phyloP scores from a whole-genome alignment of 2,113 vertebrate species.

The Geococcyx californianus region DNA sequence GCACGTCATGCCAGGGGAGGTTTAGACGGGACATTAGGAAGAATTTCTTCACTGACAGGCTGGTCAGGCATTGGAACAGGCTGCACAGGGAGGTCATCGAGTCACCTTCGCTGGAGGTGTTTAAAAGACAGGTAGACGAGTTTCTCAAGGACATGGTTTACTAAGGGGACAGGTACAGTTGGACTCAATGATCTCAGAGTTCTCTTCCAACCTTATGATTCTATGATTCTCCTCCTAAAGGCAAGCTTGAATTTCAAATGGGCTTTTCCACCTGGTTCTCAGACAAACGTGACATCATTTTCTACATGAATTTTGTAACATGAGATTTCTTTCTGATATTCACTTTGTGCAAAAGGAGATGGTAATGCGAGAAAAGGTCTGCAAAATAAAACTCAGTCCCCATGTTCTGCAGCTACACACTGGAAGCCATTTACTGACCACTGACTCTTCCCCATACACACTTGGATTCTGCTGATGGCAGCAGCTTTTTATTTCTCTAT shows the following conservation, averaged over 20 bases:
- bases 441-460: neutral
- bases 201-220: too few species aligned
- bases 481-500: neutral
- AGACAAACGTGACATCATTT: neutral
- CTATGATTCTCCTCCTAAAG: neutral
- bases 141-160: too few species aligned
- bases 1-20: too few species aligned
- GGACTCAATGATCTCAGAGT: too few species aligned
- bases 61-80: too few species aligned
- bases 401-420: fast-evolving
- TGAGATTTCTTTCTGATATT: neutral
- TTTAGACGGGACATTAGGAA: too few species aligned
- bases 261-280: neutral
- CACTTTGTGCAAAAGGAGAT: neutral
- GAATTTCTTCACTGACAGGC: too few species aligned
- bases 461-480: neutral
- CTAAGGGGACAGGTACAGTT: too few species aligned
- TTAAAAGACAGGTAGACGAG: too few species aligned
- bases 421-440: neutral
- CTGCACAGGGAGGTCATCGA: too few species aligned
- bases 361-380: neutral
- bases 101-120: too few species aligned
- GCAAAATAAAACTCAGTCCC: neutral
- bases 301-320: fast-evolving
- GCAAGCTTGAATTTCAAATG: neutral